Percentiles rank a stretch among this genome's conserved stretches.
phyloP scores from a whole-genome alignment of 2,888 invertebrate genomes.

The Rambutsinella grinnellia region DNA sequence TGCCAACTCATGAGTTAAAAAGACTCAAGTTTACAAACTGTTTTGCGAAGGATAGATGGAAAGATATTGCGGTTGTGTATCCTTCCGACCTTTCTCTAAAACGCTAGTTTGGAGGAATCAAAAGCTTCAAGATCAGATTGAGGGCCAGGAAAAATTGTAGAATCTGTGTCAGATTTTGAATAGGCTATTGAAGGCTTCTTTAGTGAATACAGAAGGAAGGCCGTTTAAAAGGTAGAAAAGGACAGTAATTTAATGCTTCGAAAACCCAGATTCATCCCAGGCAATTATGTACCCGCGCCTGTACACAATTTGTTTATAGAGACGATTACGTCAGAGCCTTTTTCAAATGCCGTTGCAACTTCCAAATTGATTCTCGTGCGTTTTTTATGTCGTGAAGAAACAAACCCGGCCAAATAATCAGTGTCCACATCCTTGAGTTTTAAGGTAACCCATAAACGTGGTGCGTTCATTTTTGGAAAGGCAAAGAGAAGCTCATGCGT shows the following conservation, averaged over 20 bases:
- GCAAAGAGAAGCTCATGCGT: background rate
- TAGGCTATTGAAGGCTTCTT: constrained; percentile 15
- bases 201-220: background rate
- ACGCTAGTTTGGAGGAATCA: no score
- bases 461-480: constrained; percentile 39
- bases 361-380: no score
- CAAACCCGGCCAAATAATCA: constrained; percentile 41
- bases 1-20: no score
- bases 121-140: no score
- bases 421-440: constrained; percentile 46
- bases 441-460: constrained; percentile 37
- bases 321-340: no score
- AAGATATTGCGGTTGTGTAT: no score
- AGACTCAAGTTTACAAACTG: background rate
- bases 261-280: background rate
- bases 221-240: background rate
- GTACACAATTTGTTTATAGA: no score
- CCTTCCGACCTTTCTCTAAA: no score
- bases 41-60: background rate
- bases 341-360: no score
- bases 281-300: background rate
- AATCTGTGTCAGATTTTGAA: constrained; percentile 4
- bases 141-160: no score
- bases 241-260: background rate
- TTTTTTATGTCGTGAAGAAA: no score